Conservation (phyloP, 2,888 invertebrate species). For the Metacarcinus magister region DNA sequence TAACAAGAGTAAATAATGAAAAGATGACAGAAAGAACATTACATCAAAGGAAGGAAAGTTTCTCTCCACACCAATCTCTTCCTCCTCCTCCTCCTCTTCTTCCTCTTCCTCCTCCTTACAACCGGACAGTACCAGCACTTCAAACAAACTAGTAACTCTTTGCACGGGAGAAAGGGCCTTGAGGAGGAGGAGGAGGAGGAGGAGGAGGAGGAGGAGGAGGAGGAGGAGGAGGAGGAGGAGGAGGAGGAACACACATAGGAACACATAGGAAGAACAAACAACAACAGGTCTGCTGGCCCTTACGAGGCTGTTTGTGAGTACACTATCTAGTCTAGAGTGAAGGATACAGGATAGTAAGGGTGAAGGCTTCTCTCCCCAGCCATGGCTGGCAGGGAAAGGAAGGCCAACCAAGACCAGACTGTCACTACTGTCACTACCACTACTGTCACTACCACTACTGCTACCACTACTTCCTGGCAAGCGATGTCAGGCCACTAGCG, state of each 20-base stretch:
- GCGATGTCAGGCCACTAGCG: no score
- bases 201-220: slow-evolving; percentile 3
- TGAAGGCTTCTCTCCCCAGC: no score
- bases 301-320: no score
- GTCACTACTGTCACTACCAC: no score
- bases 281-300: no score
- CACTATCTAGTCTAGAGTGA: no score
- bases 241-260: no score
- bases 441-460: neutral
- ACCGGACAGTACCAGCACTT: neutral
- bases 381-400: no score
- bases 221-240: no score
- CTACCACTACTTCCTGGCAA: neutral
- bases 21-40: neutral
- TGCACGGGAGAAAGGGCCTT: neutral
- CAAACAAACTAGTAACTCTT: neutral
- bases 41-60: neutral
- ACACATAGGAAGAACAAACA: no score
- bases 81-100: neutral
- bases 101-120: neutral
- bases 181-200: neutral
- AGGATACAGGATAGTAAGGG: no score
- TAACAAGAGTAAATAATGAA: neutral
- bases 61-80: neutral
- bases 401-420: no score